Base-by-base conservation (phyloP, 1,140 invertebrate genomes). In the Lutraria rhynchaena region DNA sequence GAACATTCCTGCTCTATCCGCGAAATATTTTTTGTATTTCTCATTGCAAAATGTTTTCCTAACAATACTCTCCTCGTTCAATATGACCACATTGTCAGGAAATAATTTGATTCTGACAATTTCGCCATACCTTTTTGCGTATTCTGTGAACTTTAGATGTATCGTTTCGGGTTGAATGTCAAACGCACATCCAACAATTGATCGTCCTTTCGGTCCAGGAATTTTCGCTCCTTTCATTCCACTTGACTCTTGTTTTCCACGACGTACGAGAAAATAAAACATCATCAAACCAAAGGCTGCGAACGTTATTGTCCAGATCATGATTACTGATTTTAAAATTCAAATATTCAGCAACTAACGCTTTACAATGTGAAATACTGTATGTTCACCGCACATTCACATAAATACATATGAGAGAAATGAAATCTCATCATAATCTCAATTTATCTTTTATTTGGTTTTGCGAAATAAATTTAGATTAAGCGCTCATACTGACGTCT, bases 81-180 rank as follows among this genome's bases (percentile, higher is more conserved):
- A 22, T 1, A 44, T 35, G 7, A 63, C 22, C 1, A 44, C 9
- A 33, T 63, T 63, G 0, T 63, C 22, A 2, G 22, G 3, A 44
- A 63, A 22, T 19, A 63, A n/a, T 41, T 63, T 63, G 0, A 63
- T 17, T 17, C n/a, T 33, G 13, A 63, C 17, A 37, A 63, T 63
- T 37, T 63, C 60, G 37, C 60, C 60, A 63, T 22, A 63, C n/a
- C 3, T 41, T 22, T 63, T n/a, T 3, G 60, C 60, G 24, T 44
- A 61, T 19, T 61, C 58, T 19, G 33, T 61, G 13, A 61, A 61
- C n/a, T 63, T 63, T 1, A 44, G 1, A 22, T 63, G 60, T 7
- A 63, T 63, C n/a, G 7, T 63, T 17, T 63, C 35, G 24, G 31
- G 15, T 13, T 33, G 3, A 17, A 63, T 33, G 37, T 63, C 60